Evolutionary conservation across 35 echinoderm and acorn worm species (phyloP), one percentile per base, ranked within the genome.

Genomic region (Strongylocentrotus purpuratus): DNA sequence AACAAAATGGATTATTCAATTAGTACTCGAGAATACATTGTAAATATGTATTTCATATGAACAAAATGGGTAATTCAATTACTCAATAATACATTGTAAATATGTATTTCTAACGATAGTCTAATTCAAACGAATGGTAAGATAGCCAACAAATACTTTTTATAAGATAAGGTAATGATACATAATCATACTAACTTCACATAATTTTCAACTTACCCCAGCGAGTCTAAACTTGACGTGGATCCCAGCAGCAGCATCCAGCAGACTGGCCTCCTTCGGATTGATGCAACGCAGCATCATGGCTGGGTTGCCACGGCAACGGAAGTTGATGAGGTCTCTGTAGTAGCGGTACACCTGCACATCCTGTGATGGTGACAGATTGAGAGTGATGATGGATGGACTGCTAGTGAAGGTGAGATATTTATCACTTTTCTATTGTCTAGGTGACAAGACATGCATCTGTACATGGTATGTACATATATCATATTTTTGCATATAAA

Each of bases 201-300:
- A n/a, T n/a, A n/a, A n/a, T n/a, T n/a, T n/a, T n/a, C n/a, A n/a
- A n/a, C n/a, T n/a, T n/a, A 99, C 98, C 86, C 98, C 98, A 87
- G 98, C 98, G 7, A 99, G 90, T 94, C 98, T 96, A 92, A 99
- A 99, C 70, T 97, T 97, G 98, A 99, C 96, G 71, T 99, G 98
- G 31, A 99, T 97, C 0, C 98, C 98, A 31, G 96, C 95, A 2
- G 98, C 98, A 4, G 98, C 95, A 95, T 99, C 98, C 46, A 99
- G 88, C 33, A 99, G 31, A 45, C 96, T 65, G 25, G 98, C 96
- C 94, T 99, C 98, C 48, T 96, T 95, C 0, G 98, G 98, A 65
- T 99, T 99, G 95, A 99, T 99, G 78, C 98, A 99, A 13, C 97
- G 92, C 60, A 99, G 95, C 98, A 99, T 97, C 96, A 99, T 94